Evolutionary conservation across 2,113 vertebrate species (phyloP).

Genomic region (Pelecanus crispus): DNA sequence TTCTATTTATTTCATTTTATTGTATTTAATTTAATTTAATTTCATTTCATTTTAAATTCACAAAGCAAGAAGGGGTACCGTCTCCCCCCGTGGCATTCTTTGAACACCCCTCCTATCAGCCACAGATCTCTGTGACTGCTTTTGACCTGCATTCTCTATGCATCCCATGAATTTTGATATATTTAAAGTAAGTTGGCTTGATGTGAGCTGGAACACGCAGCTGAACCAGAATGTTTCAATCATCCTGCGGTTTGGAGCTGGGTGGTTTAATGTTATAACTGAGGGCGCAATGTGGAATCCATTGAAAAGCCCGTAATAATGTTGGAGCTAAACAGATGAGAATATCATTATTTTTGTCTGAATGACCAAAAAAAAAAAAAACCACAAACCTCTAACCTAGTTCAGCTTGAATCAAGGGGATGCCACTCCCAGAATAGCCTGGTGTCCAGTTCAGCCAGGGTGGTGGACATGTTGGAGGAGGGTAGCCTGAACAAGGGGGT

Average conservation of each 20-base stretch:
- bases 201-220: neutral
- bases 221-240: constrained; percentile 21
- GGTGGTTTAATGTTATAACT: neutral
- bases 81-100: neutral
- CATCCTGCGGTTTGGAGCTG: neutral
- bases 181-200: constrained; percentile 10
- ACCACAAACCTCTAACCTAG: neutral
- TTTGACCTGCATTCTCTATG: neutral
- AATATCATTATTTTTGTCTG: neutral
- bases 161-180: constrained; percentile 5
- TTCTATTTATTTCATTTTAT: neutral
- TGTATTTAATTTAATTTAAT: neutral
- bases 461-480: neutral
- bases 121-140: neutral
- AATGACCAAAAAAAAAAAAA: neutral
- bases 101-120: neutral
- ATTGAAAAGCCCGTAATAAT: neutral
- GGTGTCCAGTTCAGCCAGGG: neutral
- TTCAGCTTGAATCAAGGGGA: neutral
- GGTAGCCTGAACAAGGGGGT: neutral
- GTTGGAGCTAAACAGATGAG: neutral
- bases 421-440: neutral
- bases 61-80: neutral
- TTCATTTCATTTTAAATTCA: neutral
- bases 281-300: neutral